A percentile compares a stretch with the other conserved stretches of the same genome.
Conservation (phyloP, 2,797 vertebrate species). For the Sebastolobus alascanus region DNA sequence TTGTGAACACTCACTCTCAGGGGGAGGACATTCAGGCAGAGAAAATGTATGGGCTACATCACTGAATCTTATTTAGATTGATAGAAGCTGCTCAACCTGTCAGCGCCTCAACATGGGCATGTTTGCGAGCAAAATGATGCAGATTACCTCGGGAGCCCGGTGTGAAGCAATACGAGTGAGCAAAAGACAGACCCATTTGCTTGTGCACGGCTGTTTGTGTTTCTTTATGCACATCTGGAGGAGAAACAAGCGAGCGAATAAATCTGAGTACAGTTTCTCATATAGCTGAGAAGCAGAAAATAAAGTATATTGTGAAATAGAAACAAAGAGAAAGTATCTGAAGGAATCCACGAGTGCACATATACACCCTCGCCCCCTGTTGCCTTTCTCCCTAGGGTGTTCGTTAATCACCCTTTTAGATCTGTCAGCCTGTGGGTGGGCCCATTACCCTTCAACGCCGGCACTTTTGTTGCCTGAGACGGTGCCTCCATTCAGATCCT, state of each 20-base stretch:
- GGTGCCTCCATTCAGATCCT: constrained; percentile 52
- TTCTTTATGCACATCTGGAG: constrained; percentile 45
- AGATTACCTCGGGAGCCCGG: constrained; percentile 58
- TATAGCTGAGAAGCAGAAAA: neutral
- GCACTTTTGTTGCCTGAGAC: constrained; percentile 63
- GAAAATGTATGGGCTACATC: constrained; percentile 71
- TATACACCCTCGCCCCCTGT: constrained; percentile 32
- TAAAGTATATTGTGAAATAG: neutral
- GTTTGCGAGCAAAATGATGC: constrained; percentile 65
- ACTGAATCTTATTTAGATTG: constrained; percentile 76
- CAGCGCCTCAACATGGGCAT: constrained; percentile 48
- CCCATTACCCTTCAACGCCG: constrained; percentile 74
- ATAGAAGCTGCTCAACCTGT: constrained; percentile 70
- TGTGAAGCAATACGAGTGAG: constrained; percentile 30
- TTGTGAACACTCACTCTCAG: constrained; percentile 46
- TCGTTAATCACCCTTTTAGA: constrained; percentile 82
- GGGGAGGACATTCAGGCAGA: constrained; percentile 59
- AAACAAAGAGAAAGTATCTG: constrained; percentile 30
- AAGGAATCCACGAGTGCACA: constrained; percentile 29
- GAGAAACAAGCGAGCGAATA: constrained; percentile 6
- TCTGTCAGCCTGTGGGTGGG: constrained; percentile 78
- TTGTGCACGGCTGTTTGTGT: neutral
- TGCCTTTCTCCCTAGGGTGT: constrained; percentile 63
- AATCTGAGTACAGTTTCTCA: constrained; percentile 13
- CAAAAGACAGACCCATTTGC: constrained; percentile 27